Conservation (phyloP, 2,888 invertebrate genomes). For the Cabera pusaria region DNA sequence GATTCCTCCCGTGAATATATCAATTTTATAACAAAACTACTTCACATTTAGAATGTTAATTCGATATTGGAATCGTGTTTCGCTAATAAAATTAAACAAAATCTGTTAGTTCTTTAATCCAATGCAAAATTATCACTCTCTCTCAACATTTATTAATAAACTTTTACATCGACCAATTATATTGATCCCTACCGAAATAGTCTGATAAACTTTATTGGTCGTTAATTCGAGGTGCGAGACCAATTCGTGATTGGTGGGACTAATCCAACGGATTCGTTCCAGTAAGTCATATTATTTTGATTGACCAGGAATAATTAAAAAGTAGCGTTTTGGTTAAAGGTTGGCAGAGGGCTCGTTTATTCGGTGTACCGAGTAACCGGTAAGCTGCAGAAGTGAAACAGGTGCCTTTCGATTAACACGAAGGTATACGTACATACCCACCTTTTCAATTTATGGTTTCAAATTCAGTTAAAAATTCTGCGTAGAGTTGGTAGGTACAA, state of each 20-base stretch:
- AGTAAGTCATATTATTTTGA: conserved; percentile 53
- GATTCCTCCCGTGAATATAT: conserved; percentile 57
- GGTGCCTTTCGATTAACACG: conserved; percentile 9
- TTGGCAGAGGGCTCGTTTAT: conserved; percentile 2
- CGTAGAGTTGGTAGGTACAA: too few relatives aligned
- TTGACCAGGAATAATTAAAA: conserved; percentile 73
- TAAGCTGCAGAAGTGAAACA: conserved; percentile 8
- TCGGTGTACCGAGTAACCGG: conserved; percentile 7
- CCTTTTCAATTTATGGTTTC: too few relatives aligned
- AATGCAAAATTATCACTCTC: too few relatives aligned
- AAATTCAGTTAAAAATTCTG: too few relatives aligned
- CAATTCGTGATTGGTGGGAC: conserved; percentile 65
- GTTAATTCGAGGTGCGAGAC: conserved; percentile 65
- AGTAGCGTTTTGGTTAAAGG: conserved; percentile 60
- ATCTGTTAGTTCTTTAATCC: conserved; percentile 7
- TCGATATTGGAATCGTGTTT: conserved; percentile 20
- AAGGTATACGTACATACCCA: background rate
- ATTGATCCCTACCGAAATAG: conserved; percentile 74
- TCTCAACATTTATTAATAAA: conserved; percentile 52
- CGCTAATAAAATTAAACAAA: conserved; percentile 15
- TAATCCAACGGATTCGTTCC: conserved; percentile 62
- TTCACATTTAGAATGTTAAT: conserved; percentile 34
- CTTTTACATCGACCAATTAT: conserved; percentile 67
- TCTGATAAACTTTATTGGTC: conserved; percentile 78
- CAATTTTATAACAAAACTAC: conserved; percentile 42